phyloP scores from a whole-genome alignment of 2,113 vertebrate species.

The Noturus placidus region DNA sequence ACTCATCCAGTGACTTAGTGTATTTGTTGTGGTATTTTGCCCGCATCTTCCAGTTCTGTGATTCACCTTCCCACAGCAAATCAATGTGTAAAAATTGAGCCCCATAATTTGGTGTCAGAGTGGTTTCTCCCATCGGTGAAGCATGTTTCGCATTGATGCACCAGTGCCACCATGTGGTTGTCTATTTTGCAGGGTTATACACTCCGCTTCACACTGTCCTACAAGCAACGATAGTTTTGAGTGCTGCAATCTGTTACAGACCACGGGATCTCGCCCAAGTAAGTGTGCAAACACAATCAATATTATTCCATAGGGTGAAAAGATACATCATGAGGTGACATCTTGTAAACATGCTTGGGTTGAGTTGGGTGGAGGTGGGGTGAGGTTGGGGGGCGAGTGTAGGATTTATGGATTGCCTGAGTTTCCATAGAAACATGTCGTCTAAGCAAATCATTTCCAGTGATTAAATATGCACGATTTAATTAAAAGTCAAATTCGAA shows the following conservation, averaged over 20 bases:
- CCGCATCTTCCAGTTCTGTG: conserved; percentile 39
- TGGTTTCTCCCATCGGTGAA: conserved; percentile 18
- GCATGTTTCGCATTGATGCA: conserved; percentile 32
- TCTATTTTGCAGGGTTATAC: background rate
- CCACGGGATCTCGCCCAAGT: conserved; percentile 23
- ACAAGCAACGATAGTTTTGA: conserved; percentile 34
- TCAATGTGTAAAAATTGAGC: conserved; percentile 48
- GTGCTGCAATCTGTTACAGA: conserved; percentile 26
- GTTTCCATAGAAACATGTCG: conserved; percentile 51
- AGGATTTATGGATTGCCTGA: conserved; percentile 40
- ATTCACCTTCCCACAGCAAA: conserved; percentile 51
- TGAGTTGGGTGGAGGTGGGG: background rate
- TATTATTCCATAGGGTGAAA: conserved; percentile 48
- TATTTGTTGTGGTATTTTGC: conserved; percentile 45
- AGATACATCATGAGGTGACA: conserved; percentile 46
- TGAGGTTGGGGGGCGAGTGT: background rate
- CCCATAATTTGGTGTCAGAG: conserved; percentile 40
- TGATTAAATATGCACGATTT: conserved; percentile 57
- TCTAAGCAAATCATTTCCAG: conserved; percentile 51
- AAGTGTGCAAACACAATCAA: conserved; percentile 30
- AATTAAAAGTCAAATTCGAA: conserved; percentile 56
- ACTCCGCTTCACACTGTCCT: conserved; percentile 24
- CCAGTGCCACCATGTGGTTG: conserved; percentile 60
- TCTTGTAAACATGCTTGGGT: conserved; percentile 32
- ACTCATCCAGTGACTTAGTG: conserved; percentile 36